These are phyloP conservation scores for Jacana jacana DNA, from an alignment of 2,113 vertebrate genomes.

Conservation along the genomic window DNA sequence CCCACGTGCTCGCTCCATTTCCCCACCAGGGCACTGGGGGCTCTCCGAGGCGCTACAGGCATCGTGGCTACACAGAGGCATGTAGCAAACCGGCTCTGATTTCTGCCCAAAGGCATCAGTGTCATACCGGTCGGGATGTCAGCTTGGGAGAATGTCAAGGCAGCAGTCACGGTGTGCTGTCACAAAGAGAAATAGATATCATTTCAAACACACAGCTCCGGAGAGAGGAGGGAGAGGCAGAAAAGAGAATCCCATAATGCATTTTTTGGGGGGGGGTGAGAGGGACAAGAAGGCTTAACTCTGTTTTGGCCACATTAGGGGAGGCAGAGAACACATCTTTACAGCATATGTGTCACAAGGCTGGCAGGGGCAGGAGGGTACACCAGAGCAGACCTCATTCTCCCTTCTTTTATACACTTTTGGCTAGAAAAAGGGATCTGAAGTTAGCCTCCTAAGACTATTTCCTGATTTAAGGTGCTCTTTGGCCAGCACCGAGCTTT, in stretches of 20 bases:
- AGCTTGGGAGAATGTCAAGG: slow-evolving; percentile 80
- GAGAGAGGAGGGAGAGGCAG: slow-evolving; percentile 27
- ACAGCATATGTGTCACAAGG: background rate
- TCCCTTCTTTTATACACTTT: background rate
- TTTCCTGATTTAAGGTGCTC: background rate
- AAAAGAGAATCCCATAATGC: slow-evolving; percentile 50
- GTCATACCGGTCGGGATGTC: slow-evolving; percentile 82
- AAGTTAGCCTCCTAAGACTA: background rate
- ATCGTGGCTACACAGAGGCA: background rate
- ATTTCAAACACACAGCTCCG: slow-evolving; percentile 78
- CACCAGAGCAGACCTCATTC: background rate
- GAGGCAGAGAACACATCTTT: background rate
- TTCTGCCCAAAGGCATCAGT: slow-evolving; percentile 88
- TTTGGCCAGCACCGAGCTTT: background rate
- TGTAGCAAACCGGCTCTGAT: slow-evolving; percentile 89
- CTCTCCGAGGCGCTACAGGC: slow-evolving; percentile 51
- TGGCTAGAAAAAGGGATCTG: background rate
- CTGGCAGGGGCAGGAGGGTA: background rate
- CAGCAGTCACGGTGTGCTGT: slow-evolving; percentile 80
- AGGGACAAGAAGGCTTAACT: background rate
- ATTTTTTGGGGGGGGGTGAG: background rate
- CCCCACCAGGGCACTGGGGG: slow-evolving; percentile 43
- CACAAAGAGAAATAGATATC: slow-evolving; percentile 92
- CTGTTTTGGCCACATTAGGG: background rate
- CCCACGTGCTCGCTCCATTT: slow-evolving; percentile 39